A percentile compares a stretch with the other conserved stretches of the same genome.
phyloP scores from a whole-genome alignment of 2,113 vertebrate genomes.

The Maccullochella peelii region DNA sequence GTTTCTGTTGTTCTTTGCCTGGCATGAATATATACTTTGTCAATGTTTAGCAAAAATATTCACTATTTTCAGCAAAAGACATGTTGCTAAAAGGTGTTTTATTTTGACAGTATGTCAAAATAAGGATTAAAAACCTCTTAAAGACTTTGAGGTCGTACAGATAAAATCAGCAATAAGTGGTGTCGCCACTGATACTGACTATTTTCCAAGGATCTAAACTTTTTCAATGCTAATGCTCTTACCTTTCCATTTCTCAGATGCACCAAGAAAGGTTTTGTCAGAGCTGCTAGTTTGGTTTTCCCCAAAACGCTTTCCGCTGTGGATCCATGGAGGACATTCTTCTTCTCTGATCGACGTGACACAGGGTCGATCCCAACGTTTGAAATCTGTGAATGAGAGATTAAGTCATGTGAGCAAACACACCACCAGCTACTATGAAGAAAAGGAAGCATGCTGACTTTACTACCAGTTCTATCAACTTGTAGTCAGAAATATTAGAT shows the following conservation, averaged over 20 bases:
- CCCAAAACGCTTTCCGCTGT: constrained; percentile 85
- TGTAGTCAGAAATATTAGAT: too few species aligned
- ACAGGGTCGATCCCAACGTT: constrained; percentile 88
- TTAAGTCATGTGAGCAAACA: background rate
- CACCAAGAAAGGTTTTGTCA: constrained; percentile 90
- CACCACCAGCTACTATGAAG: background rate
- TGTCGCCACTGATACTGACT: background rate
- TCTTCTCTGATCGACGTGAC: constrained; percentile 81
- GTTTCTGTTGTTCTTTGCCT: background rate
- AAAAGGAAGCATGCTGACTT: background rate
- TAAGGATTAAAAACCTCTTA: background rate
- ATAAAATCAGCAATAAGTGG: background rate
- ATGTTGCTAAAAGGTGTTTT: too few species aligned
- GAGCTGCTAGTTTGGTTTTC: constrained; percentile 83
- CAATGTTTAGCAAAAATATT: background rate
- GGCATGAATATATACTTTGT: background rate
- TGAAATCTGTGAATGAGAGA: constrained; percentile 85
- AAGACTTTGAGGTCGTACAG: background rate
- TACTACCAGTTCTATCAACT: too few species aligned
- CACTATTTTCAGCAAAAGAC: too few species aligned
- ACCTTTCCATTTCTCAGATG: constrained; percentile 94
- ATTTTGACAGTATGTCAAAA: background rate
- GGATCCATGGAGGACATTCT: constrained; percentile 89
- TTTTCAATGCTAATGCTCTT: constrained; percentile 46
- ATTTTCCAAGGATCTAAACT: background rate